Evolutionary conservation across 2,797 vertebrate genomes (phyloP), one percentile per base, ranked within the genome.

Genomic region (Sebastes taczanowskii): DNA sequence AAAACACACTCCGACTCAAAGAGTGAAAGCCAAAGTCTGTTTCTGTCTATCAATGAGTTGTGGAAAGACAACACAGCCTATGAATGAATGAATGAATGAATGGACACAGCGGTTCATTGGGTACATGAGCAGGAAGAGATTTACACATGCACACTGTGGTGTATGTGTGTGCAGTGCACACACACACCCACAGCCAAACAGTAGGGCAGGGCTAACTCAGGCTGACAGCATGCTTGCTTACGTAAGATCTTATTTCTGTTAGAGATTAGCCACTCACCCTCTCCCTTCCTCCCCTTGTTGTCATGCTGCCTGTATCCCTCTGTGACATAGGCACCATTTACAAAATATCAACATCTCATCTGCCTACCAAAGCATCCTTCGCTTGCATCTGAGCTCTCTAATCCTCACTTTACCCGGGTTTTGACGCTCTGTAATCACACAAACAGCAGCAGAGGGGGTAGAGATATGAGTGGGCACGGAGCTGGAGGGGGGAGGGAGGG

Each of bases 201-300:
- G 80, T 72, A 74, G 86, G 83, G 83, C 79, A 84, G 81, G 83
- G 65, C 84, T 91, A 89, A 92, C 80, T 86, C 75, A 52, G 81
- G 76, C 86, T 88, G 90, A 93, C 91, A 93, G 81, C 82, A 74
- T 83, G 82, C 79, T 85, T 58, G 89, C 91, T 95, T 95, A 94
- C 71, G 80, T 94, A 95, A 95, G 84, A 86, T 89, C 85, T 95
- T 95, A 95, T 95, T 95, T 94, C 86, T 90, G 93, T 93, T 79
- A 88, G 90, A 93, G 93, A 95, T 95, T 95, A 95, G 88, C 92
- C 87, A 84, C 80, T 89, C 83, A 77, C 80, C 86, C 86, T 85
- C 87, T 84, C 67, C 77, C 78, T 71, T 71, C 74, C 64, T 74
- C 84, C 69, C 35, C 79, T 74, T 65, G 62, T 74, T 81, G 73